phyloP scores from a whole-genome alignment of 2,888 invertebrate species.

The Xanthorhoe spadicearia region DNA sequence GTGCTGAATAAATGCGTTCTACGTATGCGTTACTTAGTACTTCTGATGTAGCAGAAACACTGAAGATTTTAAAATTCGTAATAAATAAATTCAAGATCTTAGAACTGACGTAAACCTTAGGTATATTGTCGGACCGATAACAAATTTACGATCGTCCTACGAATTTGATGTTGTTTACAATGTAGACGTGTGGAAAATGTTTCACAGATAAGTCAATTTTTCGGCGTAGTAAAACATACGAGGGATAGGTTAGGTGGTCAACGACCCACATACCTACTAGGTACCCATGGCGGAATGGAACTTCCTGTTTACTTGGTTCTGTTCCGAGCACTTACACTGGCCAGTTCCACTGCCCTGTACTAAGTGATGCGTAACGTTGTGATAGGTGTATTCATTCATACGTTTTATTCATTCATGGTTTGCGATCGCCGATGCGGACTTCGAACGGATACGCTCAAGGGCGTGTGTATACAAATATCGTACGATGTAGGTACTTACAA shows the following conservation, averaged over 20 bases:
- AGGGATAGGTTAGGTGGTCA: slow-evolving; percentile 48
- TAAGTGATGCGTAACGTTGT: slow-evolving; percentile 13
- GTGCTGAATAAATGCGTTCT: too few relatives aligned
- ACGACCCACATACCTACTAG: slow-evolving; percentile 50
- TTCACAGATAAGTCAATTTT: slow-evolving; percentile 38
- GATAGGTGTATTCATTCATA: slow-evolving; percentile 42
- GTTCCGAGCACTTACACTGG: slow-evolving; percentile 32
- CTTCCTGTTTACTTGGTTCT: slow-evolving; percentile 58
- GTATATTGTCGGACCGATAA: too few relatives aligned
- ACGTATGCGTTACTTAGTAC: too few relatives aligned
- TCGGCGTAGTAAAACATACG: slow-evolving; percentile 36
- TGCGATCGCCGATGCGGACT: slow-evolving; percentile 36
- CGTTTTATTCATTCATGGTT: slow-evolving; percentile 55
- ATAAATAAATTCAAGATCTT: too few relatives aligned
- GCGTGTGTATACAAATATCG: slow-evolving; percentile 50
- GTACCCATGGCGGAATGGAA: slow-evolving; percentile 38
- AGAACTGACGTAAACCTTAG: too few relatives aligned
- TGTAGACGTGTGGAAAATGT: slow-evolving; percentile 31
- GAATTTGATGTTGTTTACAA: background rate
- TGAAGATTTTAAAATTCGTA: too few relatives aligned
- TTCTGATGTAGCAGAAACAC: too few relatives aligned
- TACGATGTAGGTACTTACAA: slow-evolving; percentile 37
- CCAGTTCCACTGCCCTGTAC: slow-evolving; percentile 15
- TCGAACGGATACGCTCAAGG: slow-evolving; percentile 71
- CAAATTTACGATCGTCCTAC: background rate